These are phyloP conservation scores for Stictocephala bisonia DNA, from an alignment of 2,888 invertebrate genomes.

Conservation along the genomic window DNA sequence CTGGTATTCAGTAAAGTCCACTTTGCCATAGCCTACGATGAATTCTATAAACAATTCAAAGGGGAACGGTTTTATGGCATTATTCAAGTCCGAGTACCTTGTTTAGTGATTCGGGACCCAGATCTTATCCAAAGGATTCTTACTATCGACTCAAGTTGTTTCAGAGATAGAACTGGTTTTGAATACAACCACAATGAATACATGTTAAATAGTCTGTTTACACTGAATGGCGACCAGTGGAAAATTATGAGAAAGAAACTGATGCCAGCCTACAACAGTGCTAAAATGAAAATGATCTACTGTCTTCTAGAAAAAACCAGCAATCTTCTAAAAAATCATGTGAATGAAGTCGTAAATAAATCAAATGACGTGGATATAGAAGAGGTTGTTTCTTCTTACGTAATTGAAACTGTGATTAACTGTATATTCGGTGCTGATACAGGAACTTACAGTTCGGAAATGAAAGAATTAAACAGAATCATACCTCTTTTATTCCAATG, in stretches of 20 bases:
- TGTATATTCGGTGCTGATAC: conserved; percentile 70
- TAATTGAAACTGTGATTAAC: conserved; percentile 69
- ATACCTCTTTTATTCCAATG: conserved; percentile 62
- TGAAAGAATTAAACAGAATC: background rate
- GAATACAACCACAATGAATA: conserved; percentile 62
- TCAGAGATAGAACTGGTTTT: conserved; percentile 66
- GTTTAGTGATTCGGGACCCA: conserved; percentile 68
- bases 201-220: conserved; percentile 62
- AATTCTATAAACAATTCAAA: conserved; percentile 18
- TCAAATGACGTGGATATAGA: conserved; percentile 68
- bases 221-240: conserved; percentile 64
- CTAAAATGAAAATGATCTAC: conserved; percentile 68
- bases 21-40: conserved; percentile 64
- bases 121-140: conserved; percentile 70
- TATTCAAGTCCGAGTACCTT: conserved; percentile 60
- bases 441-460: conserved; percentile 66
- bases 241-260: conserved; percentile 65
- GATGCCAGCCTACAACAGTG: conserved; percentile 70
- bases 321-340: conserved; percentile 65
- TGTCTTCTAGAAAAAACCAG: conserved; percentile 66
- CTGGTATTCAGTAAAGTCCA: conserved; percentile 63
- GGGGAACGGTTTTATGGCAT: conserved; percentile 17
- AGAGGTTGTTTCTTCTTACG: conserved; percentile 68
- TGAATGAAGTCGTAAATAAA: conserved; percentile 46
- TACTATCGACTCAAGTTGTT: conserved; percentile 71